Conservation (phyloP, 2,797 vertebrate genomes). For the Phataginus tetradactyla region DNA sequence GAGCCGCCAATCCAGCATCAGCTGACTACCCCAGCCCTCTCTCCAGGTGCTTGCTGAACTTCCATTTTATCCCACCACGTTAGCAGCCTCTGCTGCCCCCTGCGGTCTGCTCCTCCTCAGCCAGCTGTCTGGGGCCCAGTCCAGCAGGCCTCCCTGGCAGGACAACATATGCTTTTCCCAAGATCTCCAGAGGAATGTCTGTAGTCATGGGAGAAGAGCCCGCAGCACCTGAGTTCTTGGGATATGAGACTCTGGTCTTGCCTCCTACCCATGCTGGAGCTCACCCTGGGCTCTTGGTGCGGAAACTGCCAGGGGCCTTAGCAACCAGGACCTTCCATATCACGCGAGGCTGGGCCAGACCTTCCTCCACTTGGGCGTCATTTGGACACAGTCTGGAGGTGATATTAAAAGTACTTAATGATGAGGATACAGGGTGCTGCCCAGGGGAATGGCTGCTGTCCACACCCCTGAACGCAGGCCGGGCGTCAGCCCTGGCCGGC, state of each 20-base stretch:
- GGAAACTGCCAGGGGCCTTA: accelerated
- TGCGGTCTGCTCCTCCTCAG: not conserved
- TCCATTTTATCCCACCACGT: accelerated
- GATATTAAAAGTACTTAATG: not conserved
- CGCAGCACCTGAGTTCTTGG: not conserved
- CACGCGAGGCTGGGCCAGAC: not conserved
- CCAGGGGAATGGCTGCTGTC: not conserved
- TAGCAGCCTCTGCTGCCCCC: not conserved
- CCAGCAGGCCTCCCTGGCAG: not conserved
- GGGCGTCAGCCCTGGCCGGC: not conserved
- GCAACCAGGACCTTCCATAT: not conserved
- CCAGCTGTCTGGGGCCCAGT: too few relatives aligned
- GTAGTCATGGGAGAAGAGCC: not conserved
- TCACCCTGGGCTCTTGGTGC: too few relatives aligned
- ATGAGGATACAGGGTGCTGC: not conserved
- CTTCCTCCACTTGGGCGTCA: not conserved
- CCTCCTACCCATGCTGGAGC: accelerated
- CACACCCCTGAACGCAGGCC: not conserved
- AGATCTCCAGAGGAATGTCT: not conserved
- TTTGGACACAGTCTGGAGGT: not conserved
- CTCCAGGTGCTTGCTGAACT: accelerated
- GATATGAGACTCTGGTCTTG: accelerated
- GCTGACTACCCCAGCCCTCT: not conserved
- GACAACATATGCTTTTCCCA: not conserved
- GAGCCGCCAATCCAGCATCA: not conserved